Evolutionary conservation across 2,797 vertebrate genomes (phyloP), one percentile per base, ranked within the genome.

Genomic region (Hemitrygon akajei): DNA sequence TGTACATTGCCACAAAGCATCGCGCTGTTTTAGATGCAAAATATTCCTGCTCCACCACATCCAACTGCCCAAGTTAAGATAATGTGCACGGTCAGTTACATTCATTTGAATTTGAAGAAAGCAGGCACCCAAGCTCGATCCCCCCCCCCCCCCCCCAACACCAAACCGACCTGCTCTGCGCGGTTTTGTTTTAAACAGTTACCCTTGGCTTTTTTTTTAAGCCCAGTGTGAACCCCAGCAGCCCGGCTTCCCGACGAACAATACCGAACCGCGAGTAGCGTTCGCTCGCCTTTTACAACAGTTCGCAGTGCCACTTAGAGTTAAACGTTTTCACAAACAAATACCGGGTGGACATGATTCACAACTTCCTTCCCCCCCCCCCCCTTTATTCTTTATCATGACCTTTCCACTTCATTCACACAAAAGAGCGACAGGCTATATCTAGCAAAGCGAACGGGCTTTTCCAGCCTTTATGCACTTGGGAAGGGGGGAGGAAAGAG

Each of bases 401-500:
- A 91, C 66, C 60, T 71, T 91, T 40, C 89, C 60, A 91, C 89
- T 91, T 91, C 34, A 91, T 91, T 71, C 87, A 69, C 86, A 91
- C 87, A 69, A 37, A 66, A 71, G n/a, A 34, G 22, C 87, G 20
- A 71, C 87, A 40, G 63, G 58, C 27, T 12, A 27, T 25, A 66
- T 30, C 6, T 20, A 14, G 14, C 63, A n/a, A 86, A 30, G 58
- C 82, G 1, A 47, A 82, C 11, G 18, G 2, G 80, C 11, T n/a
- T 30, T 47, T 84, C 81, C 81, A 9, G 22, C 7, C 81, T 84
- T 14, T n/a, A 30, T 58, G 47, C 60, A 86, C 82, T 86, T 86
- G 82, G 20, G 71, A 22, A 20, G 5, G 71, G 71, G 71, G 71
- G 71, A 20, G 71, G 20, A 1, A 20, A 75, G 71, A 75, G 22